A percentile compares a stretch with the other conserved stretches of the same genome.
phyloP scores from a whole-genome alignment of 2,113 vertebrate genomes.

The Rhombomys opimus region DNA sequence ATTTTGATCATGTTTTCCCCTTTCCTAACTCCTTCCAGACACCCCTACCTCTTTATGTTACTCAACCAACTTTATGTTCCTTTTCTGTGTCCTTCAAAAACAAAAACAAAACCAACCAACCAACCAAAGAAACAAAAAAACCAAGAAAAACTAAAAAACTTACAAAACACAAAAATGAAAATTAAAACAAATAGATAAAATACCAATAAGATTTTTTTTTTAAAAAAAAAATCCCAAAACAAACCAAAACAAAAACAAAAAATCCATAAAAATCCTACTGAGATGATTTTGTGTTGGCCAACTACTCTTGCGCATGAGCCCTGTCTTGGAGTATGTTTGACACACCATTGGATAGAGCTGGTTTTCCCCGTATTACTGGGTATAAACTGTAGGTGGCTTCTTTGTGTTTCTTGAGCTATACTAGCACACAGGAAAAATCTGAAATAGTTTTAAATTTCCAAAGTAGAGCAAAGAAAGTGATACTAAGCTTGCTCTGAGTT shows the following conservation, averaged over 20 bases:
- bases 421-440: neutral
- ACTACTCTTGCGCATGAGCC: neutral
- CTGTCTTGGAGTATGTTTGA: neutral
- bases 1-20: neutral
- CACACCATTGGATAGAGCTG: neutral
- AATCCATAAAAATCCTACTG: neutral
- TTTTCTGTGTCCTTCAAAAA: neutral
- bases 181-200: neutral
- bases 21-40: neutral
- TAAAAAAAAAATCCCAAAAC: neutral
- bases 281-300: neutral
- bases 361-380: neutral
- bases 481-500: neutral
- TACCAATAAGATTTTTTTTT: neutral
- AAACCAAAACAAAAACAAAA: neutral
- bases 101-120: neutral
- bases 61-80: neutral
- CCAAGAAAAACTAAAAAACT: neutral
- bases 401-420: neutral
- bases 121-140: neutral
- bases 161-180: neutral
- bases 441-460: neutral
- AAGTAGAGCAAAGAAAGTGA: neutral
- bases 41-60: neutral
- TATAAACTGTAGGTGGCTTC: neutral